Conservation (phyloP, 2,888 invertebrate species). For the Nephrocerus scutellatus region DNA sequence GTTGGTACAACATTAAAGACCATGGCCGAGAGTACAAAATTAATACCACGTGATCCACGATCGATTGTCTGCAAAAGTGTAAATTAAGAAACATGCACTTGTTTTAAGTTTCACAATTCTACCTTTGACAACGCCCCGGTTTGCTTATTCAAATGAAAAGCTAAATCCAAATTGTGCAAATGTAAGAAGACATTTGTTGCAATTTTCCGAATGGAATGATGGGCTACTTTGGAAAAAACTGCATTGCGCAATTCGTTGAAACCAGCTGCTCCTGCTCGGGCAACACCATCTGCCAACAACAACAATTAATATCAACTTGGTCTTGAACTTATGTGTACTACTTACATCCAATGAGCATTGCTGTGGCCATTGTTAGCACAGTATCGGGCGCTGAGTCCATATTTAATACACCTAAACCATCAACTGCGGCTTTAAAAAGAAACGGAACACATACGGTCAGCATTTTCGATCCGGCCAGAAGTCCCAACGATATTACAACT, state of each 20-base stretch:
- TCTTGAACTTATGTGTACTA: constrained; percentile 21
- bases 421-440: constrained; percentile 88
- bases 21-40: constrained; percentile 93
- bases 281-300: constrained; percentile 73
- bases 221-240: constrained; percentile 95
- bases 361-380: constrained; percentile 67
- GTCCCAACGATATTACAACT: constrained; percentile 74
- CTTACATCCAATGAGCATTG: constrained; percentile 84
- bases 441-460: constrained; percentile 92
- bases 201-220: constrained; percentile 89
- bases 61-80: constrained; percentile 64
- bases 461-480: constrained; percentile 76
- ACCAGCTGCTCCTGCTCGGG: constrained; percentile 80
- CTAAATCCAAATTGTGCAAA: constrained; percentile 87
- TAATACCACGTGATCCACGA: constrained; percentile 90
- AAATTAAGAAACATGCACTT: neutral
- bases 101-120: constrained; percentile 9
- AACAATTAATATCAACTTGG: constrained; percentile 4
- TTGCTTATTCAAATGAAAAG: constrained; percentile 89
- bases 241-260: constrained; percentile 97
- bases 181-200: constrained; percentile 94
- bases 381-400: constrained; percentile 76
- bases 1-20: constrained; percentile 98
- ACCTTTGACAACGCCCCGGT: constrained; percentile 94
- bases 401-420: constrained; percentile 72